Evolutionary conservation across 2,113 vertebrate species (phyloP), one percentile per base, ranked within the genome.

Genomic region (Callithrix jacchus): DNA sequence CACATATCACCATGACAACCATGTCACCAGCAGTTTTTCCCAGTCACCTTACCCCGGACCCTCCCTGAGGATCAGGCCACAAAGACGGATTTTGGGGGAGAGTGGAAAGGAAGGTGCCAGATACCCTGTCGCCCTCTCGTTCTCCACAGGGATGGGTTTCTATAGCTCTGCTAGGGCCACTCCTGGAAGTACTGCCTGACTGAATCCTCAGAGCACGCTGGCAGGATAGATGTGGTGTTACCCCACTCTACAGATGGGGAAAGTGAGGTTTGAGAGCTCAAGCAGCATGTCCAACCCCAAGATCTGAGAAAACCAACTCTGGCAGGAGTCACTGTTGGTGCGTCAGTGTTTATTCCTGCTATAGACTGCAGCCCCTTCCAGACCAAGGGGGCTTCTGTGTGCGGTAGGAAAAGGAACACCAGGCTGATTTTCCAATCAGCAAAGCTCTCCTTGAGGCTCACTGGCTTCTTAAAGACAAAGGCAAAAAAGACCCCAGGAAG

Each of bases 111-210:
- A 76, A 73, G 30, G 25, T 0, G 32, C 25, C 18, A 11, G 54
- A 30, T 1, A 6, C 21, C 40, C 83, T 30, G 35, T 20, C 16
- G 52, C 54, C n/a, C 35, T 47, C 30, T 54, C 1, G 0, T 13
- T 91, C 74, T 71, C 66, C 37, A 64, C 1, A 12, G 64, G 74
- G 37, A 68, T 5, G 5, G 61, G 70, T 58, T 64, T 25, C 30
- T 0, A 3, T 21, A 30, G 56, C 45, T 56, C 64, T 73, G 21
- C 8, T 32, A 73, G 5, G 25, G 13, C 21, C 64, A 49, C 27
- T 20, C 12, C 1, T 21, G 27, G 12, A n/a, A 58, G 35, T 11
- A 8, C 32, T 23, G 23, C 45, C 23, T 6, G 42, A 49, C 54
- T 7, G 9, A 70, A 47, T 25, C 45, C 27, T 81, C 35, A 32